Evolutionary conservation across 2,113 vertebrate species (phyloP).

Genomic region (Hemiprocne comata): DNA sequence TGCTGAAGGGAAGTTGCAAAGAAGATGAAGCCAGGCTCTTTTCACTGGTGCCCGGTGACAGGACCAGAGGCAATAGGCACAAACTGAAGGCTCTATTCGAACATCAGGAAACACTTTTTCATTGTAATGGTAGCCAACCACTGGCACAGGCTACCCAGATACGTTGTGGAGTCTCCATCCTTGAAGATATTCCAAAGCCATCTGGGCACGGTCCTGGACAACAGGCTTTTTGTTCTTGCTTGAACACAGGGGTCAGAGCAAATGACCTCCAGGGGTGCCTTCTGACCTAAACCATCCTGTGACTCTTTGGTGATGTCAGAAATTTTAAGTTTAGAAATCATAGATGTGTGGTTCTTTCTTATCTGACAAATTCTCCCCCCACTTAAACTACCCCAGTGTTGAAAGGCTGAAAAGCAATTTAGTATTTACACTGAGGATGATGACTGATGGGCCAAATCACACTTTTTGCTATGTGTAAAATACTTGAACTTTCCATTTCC

Average conservation of each 20-base stretch:
- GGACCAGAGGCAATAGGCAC: background rate
- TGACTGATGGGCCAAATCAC: background rate
- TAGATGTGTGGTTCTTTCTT: background rate
- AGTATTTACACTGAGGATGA: background rate
- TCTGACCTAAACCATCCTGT: background rate
- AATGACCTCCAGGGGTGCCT: background rate
- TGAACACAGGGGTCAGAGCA: background rate
- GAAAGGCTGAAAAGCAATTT: background rate
- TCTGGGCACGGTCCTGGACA: background rate
- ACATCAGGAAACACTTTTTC: background rate
- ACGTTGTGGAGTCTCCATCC: background rate
- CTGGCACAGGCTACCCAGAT: background rate
- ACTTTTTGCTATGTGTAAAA: background rate
- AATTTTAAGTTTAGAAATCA: background rate
- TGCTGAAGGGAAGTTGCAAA: background rate
- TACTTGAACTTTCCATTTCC: background rate
- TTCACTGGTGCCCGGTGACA: background rate
- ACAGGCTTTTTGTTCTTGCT: background rate
- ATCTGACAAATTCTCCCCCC: background rate
- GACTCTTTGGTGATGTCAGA: background rate
- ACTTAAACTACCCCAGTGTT: background rate
- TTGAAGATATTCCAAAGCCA: background rate
- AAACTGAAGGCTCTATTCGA: background rate
- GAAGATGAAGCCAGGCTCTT: background rate
- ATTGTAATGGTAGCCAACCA: background rate